phyloP scores from a whole-genome alignment of 2,797 vertebrate genomes.

The Sciaenops ocellatus region DNA sequence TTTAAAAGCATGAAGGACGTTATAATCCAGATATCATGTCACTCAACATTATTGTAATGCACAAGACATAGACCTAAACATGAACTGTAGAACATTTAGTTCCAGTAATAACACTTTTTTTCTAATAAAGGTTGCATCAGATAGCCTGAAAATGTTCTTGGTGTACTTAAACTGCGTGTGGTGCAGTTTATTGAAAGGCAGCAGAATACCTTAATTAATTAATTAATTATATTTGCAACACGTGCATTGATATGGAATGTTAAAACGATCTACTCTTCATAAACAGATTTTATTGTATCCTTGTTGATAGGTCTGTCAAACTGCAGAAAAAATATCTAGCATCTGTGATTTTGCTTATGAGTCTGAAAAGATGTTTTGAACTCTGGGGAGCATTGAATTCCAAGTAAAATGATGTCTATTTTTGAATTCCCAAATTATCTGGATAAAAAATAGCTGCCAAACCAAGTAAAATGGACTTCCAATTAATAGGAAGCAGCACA shows the following conservation, averaged over 20 bases:
- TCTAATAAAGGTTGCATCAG: neutral
- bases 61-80: neutral
- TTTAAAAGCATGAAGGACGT: slow-evolving; percentile 9
- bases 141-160: neutral
- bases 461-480: neutral
- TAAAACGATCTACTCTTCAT: neutral
- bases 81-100: neutral
- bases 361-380: slow-evolving; percentile 1
- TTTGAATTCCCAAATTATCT: neutral
- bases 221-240: no score
- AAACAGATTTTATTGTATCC: neutral
- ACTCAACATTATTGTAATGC: neutral
- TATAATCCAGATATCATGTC: neutral
- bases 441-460: neutral
- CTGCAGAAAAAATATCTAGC: neutral
- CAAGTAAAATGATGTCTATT: neutral
- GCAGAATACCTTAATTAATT: neutral
- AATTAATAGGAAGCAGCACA: slow-evolving; percentile 1
- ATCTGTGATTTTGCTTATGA: neutral
- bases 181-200: neutral
- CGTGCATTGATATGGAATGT: neutral
- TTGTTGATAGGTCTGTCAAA: neutral
- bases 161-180: neutral
- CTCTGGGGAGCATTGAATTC: neutral
- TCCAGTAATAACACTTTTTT: neutral